Conservation (phyloP, 2,113 vertebrate genomes). For the human (Homo sapiens) region DNA sequence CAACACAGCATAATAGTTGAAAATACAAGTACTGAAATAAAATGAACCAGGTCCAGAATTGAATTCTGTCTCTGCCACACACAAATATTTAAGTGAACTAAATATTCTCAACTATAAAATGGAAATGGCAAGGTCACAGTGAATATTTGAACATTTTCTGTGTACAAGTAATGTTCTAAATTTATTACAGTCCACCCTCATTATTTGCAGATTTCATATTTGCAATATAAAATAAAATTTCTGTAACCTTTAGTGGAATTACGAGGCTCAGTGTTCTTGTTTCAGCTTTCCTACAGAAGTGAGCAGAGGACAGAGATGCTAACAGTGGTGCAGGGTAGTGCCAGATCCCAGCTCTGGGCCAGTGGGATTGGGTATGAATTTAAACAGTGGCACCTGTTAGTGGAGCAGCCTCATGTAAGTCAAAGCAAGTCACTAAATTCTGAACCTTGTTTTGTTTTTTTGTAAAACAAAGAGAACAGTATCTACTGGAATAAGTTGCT, state of each 20-base stretch:
- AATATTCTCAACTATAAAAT: conserved; percentile 44
- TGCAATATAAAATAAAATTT: not conserved
- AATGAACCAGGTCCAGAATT: not conserved
- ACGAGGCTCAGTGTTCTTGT: not conserved
- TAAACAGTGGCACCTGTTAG: not conserved
- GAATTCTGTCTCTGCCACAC: not conserved
- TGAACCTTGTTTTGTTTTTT: not conserved
- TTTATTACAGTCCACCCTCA: not conserved
- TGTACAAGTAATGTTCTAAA: not conserved
- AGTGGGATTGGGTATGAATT: not conserved
- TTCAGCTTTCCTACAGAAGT: not conserved
- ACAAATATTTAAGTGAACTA: conserved; percentile 40
- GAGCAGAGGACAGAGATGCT: not conserved
- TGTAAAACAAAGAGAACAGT: not conserved
- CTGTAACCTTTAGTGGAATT: not conserved
- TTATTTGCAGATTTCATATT: not conserved
- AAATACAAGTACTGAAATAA: conserved; percentile 30
- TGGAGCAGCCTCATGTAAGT: not conserved
- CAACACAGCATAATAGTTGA: not conserved
- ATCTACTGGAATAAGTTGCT: not conserved
- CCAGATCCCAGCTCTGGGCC: not conserved
- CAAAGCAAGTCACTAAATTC: not conserved
- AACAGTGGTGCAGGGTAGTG: accelerated
- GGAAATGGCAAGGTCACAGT: not conserved
- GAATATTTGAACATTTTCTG: not conserved